Base-by-base conservation (phyloP, 2,888 invertebrate species). In the Halictus quadricinctus region DNA sequence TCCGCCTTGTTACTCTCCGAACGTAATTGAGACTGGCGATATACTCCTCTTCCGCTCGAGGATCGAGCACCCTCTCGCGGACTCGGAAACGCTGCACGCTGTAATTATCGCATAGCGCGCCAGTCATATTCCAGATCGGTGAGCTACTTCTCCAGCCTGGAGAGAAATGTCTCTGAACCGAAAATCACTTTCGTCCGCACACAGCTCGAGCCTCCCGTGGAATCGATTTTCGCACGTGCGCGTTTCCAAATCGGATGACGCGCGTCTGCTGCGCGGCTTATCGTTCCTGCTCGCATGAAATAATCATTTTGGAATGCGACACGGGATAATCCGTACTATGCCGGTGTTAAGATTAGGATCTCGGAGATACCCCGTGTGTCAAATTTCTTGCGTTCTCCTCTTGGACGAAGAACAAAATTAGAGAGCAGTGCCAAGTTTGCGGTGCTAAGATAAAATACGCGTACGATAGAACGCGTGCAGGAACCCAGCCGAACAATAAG, bases 11-110 rank as follows among this genome's bases (percentile, higher is more conserved):
- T 76, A 79, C 41, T 48, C 48, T 54, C 43, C 10, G n/a, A n/a
- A 66, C 13, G 25, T 50, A 85, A 85, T 77, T 77, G 85, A 80
- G 80, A 76, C 74, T 76, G 50, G 54, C 58, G 73, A 79, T 50
- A 75, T 29, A 50, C 36, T 60, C 15, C 60, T 60, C 36, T 70
- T 78, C 70, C 43, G 77, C 29, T 54, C 25, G 60, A 25, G 60
- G 60, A 29, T 60, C 15, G 43, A 83, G 60, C 43, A 50, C 69
- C 43, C 54, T 54, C 77, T 64, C 50, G 36, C 72, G 48, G 48
- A 58, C 66, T 29, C 64, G 48, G 29, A 46, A 60, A n/a, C 48
- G 46, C 12, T 36, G 12, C 72, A 25, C 58, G n/a, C n/a, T 50
- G 69, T 82, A 84, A 82, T 84, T 82, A 83, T 60, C 73, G 76